Evolutionary conservation across 2,797 vertebrate genomes (phyloP).

Genomic region (Chaunax sp.): DNA sequence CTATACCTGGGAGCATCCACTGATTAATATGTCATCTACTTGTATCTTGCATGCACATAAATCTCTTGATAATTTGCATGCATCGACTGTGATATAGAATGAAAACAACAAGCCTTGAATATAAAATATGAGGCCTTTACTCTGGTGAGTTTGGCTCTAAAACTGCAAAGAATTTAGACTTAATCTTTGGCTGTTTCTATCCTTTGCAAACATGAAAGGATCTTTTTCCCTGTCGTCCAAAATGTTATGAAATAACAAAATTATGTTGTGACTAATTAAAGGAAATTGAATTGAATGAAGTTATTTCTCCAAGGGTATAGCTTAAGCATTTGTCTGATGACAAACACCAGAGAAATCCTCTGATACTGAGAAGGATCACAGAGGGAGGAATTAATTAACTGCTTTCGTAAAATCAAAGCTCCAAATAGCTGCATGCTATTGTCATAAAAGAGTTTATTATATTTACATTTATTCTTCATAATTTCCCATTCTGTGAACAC

Average conservation of each 20-base stretch:
- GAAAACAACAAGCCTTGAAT: conserved; percentile 40
- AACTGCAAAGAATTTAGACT: conserved; percentile 61
- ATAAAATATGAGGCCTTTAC: conserved; percentile 42
- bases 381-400: conserved; percentile 60
- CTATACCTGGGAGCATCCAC: conserved; percentile 79
- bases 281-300: conserved; percentile 74
- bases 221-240: conserved; percentile 40
- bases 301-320: conserved; percentile 75
- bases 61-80: conserved; percentile 73
- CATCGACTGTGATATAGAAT: conserved; percentile 61
- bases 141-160: conserved; percentile 62
- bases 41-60: conserved; percentile 64
- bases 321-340: conserved; percentile 71
- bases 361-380: conserved; percentile 62
- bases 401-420: conserved; percentile 60
- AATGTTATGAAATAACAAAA: conserved; percentile 72
- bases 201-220: conserved; percentile 67
- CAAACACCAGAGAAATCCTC: conserved; percentile 70
- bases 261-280: conserved; percentile 80
- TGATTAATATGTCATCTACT: conserved; percentile 80
- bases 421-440: conserved; percentile 49
- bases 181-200: conserved; percentile 56
- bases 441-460: conserved; percentile 58
- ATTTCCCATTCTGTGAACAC: conserved; percentile 4
- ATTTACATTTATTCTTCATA: conserved; percentile 52